phyloP scores from a whole-genome alignment of 2,888 invertebrate species.

The Fragum fragum region DNA sequence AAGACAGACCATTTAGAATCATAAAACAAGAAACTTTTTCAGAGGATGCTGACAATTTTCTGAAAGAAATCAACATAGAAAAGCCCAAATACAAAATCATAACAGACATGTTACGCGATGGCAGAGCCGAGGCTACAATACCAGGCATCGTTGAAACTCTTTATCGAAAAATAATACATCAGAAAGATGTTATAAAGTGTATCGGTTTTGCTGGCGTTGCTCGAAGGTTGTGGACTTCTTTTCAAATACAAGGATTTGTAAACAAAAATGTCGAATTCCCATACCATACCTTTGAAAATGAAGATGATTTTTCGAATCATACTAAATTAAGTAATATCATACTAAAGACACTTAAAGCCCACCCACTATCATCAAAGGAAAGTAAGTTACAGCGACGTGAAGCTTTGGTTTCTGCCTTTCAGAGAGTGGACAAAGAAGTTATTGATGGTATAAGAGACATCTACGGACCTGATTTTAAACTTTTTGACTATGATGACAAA shows the following conservation, averaged over 20 bases:
- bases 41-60: slow-evolving; percentile 37
- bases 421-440: neutral
- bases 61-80: slow-evolving; percentile 2
- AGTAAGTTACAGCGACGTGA: neutral
- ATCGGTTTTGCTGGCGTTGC: neutral
- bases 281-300: neutral
- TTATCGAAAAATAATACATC: neutral
- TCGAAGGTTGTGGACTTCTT: neutral
- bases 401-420: neutral
- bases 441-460: neutral
- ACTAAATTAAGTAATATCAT: neutral
- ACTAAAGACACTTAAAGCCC: neutral
- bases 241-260: slow-evolving; percentile 11
- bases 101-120: neutral
- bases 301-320: neutral
- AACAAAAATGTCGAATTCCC: slow-evolving; percentile 3
- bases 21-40: slow-evolving; percentile 54
- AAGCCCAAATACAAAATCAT: neutral
- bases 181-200: neutral
- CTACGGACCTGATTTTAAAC: neutral
- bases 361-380: neutral
- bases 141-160: slow-evolving; percentile 5
- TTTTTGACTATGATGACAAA: slow-evolving; percentile 8
- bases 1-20: slow-evolving; percentile 28
- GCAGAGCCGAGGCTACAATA: neutral